Base-by-base conservation (phyloP, 2,113 vertebrate species). In the Arothron firmamentum region DNA sequence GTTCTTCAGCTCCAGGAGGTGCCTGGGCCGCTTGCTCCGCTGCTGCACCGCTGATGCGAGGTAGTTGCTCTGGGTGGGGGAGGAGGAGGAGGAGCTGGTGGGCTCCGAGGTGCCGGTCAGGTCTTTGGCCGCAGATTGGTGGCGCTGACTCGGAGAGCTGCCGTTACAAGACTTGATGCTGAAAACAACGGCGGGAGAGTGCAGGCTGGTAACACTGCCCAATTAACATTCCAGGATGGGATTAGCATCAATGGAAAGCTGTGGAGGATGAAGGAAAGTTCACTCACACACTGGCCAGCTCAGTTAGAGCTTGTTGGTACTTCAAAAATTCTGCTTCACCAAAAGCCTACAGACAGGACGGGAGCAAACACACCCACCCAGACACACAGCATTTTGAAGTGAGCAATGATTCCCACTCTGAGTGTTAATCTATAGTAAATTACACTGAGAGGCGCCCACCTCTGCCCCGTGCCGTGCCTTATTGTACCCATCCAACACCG, bases 1-100 rank as follows among this genome's bases (percentile, higher is more conserved):
- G 88, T 93, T 98, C 87, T 99, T 99, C 67, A 98, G 88, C 84
- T 98, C 97, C 51, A 98, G 88, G 74, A 99, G 95, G 86, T 98
- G 92, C 69, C 96, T 95, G 84, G 95, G 91, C 65, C 93, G 92
- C 86, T 97, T 98, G 89, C 92, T 97, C 85, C 93, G 93, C 89
- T 96, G 95, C 79, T 82, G 93, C 50, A 92, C 90, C 46, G 93
- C 90, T 5, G 79, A 78, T 14, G 93, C 94, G 78, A 98, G 92
- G 89, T 96, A 95, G 59, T 94, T 94, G 78, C 94, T 94, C 74
- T 98, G 95, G 83, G 95, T 95, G 76, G 94, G 94, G 42, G 90
- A 90, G 18, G 90, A 75, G 21, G 21, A 23, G 15, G 85, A 77
- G 23, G 88, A 65, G 42, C 79, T 78, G 0, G 71, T 43, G 0